Conservation (phyloP, 1,140 invertebrate species). For the Meteorus sp. region DNA sequence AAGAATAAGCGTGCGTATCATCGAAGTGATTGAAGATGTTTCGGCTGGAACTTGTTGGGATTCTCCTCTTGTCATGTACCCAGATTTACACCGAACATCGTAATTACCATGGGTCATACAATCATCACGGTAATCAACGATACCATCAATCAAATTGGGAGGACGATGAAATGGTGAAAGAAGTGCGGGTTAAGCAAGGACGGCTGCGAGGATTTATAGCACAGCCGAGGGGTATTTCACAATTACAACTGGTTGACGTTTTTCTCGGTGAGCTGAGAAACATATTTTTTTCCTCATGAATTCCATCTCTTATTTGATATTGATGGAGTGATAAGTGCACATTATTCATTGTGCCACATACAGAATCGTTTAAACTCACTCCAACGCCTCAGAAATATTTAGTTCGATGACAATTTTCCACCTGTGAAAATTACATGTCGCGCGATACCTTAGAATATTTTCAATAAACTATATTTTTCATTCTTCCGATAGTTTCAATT, state of each 20-base stretch:
- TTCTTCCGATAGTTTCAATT: slow-evolving; percentile 6
- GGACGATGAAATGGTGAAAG: slow-evolving; percentile 40
- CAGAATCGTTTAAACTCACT: no score
- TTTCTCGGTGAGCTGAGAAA: slow-evolving; percentile 45
- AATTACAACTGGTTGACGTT: slow-evolving; percentile 50
- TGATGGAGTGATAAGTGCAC: no score
- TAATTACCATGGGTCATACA: slow-evolving; percentile 37
- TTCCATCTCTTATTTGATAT: no score
- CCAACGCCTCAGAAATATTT: no score
- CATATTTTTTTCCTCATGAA: neutral
- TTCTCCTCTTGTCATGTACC: slow-evolving; percentile 46
- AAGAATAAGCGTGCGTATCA: slow-evolving; percentile 28
- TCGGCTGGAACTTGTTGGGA: slow-evolving; percentile 42
- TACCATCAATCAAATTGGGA: slow-evolving; percentile 32
- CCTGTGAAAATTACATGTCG: no score
- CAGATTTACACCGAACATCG: slow-evolving; percentile 49
- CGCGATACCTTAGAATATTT: neutral
- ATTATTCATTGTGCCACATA: no score
- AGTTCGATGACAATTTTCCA: no score
- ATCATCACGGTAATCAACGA: slow-evolving; percentile 39
- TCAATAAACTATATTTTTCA: neutral
- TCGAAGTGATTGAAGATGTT: slow-evolving; percentile 51
- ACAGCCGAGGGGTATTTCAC: slow-evolving; percentile 38
- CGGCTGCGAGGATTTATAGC: slow-evolving; percentile 46
- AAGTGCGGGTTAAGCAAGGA: slow-evolving; percentile 51